Evolutionary conservation across 2,888 invertebrate species (phyloP), one percentile per base, ranked within the genome.

Genomic region (Abrostola triplasia): DNA sequence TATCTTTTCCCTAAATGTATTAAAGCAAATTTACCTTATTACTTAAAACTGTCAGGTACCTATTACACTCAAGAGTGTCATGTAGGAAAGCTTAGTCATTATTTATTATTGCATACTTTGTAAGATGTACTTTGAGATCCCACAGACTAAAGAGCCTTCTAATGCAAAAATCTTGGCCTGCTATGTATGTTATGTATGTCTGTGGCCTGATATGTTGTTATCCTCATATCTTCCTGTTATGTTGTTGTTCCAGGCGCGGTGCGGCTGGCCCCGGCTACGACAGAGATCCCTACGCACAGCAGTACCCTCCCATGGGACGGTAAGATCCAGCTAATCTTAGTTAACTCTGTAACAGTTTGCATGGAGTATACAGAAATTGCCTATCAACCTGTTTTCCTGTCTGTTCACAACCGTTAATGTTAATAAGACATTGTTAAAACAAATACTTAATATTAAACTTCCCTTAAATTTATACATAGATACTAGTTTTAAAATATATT

Each of bases 281-380:
- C 68, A 76, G 95, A 66, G 95, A 95, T 64, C 94, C 94, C 6
- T 95, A 95, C 36, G 90, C 89, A 0, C 95, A 94, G 76, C 93
- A 92, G 77, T 95, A 95, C 85, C 88, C 94, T 0, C 92, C 94
- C 8, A 91, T 94, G 91, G 94, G 92, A 87, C 92, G 95, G 95
- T 95, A 86, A 91, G 95, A 59, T 63, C 47, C 63, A 62, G 47
- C 56, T 62, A 44, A 51, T 53, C 4, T 12, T 41, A 50, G 35
- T 35, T 67, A 44, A 10, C 12, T 36, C 49, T 1, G 56, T 63
- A 51, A 47, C 59, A 68, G 67, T 65, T 74, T 60, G 41, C 69
- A 70, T 66, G 68, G 73, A 75, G 70, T 80, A 71, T 42, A 65
- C 73, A 70, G 67, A 36, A 13, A 41, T 40, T 7, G 36, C 42